A percentile compares a stretch with the other conserved stretches of the same genome.
Conservation (phyloP, 2,113 vertebrate species). For the Thamnaconus septentrionalis region DNA sequence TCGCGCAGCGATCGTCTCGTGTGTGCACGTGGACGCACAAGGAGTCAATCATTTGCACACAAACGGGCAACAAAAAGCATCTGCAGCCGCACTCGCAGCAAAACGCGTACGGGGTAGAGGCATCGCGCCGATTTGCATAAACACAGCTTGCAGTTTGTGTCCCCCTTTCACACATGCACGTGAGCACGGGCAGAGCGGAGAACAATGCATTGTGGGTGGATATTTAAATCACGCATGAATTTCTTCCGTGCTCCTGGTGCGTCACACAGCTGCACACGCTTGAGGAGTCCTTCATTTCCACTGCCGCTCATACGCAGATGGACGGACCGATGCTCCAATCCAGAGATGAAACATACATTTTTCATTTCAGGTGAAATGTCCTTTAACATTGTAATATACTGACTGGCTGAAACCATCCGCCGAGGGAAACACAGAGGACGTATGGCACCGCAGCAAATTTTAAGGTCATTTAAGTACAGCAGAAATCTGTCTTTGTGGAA, state of each 20-base stretch:
- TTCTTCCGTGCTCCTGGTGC: conserved; percentile 43
- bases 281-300: background rate
- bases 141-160: conserved; percentile 19
- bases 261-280: conserved; percentile 25
- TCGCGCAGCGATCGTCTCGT: too few species aligned
- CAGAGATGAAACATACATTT: too few species aligned
- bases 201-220: conserved; percentile 60
- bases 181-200: conserved; percentile 32
- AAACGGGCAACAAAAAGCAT: too few species aligned
- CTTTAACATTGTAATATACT: conserved; percentile 4
- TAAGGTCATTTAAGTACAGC: conserved; percentile 19
- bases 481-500: conserved; percentile 6
- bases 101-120: too few species aligned
- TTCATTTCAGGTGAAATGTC: background rate
- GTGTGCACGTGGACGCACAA: too few species aligned
- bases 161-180: conserved; percentile 10
- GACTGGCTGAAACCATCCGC: background rate
- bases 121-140: conserved; percentile 18
- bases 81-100: too few species aligned
- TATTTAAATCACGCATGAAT: conserved; percentile 58
- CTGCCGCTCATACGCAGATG: too few species aligned
- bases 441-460: background rate
- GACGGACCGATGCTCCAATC: too few species aligned
- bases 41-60: too few species aligned
- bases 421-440: conserved; percentile 1